Conservation (phyloP, 2,888 invertebrate genomes). For the Zhuqinia jingwanae region DNA sequence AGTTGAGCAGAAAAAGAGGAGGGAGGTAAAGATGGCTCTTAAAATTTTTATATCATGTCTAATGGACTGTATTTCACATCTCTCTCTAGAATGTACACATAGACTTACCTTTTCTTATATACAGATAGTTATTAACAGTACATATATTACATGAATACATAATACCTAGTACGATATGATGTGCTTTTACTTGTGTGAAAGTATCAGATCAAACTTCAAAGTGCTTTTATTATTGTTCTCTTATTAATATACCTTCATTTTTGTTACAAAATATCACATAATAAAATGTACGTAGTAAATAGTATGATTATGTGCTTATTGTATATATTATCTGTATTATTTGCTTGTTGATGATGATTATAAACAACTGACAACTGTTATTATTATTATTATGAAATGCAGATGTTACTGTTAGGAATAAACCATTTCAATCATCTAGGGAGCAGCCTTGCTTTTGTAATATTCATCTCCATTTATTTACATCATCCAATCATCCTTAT, state of each 20-base stretch:
- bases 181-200: background rate
- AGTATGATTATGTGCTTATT: too few species aligned
- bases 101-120: background rate
- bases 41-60: conserved; percentile 26
- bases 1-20: background rate
- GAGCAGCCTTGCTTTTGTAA: background rate
- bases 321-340: background rate
- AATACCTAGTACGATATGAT: too few species aligned
- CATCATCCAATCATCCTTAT: too few species aligned
- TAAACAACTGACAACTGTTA: too few species aligned
- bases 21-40: conserved; percentile 7
- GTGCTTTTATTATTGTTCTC: background rate
- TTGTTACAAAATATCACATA: conserved; percentile 15
- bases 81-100: background rate
- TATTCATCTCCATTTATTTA: background rate
- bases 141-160: too few species aligned
- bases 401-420: background rate
- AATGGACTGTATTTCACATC: conserved; percentile 43
- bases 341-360: too few species aligned
- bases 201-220: conserved; percentile 21
- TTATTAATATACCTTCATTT: conserved; percentile 16
- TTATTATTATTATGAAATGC: background rate
- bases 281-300: background rate
- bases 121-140: too few species aligned
- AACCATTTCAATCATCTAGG: background rate